Evolutionary conservation across 1,140 invertebrate genomes (phyloP), one percentile per base, ranked within the genome.

Genomic region (Stegodyphus dumicola): DNA sequence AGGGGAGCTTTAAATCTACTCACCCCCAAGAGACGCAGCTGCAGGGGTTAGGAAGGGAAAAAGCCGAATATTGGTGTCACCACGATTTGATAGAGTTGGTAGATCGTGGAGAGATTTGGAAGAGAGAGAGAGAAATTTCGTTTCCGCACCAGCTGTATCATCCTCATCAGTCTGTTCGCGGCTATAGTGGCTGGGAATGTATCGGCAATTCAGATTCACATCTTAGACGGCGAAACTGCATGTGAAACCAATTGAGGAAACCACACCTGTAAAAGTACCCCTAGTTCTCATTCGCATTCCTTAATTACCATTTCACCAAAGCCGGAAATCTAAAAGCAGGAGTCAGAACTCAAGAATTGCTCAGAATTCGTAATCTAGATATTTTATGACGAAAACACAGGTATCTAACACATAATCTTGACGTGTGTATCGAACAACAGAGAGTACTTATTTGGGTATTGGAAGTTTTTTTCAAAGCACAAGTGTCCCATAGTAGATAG

Each of bases 31-130:
- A 60, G 52, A 54, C 77, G 64, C 77, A 78, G 77, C 77, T 78
- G 77, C 65, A 60, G 18, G 15, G 52, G 9, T 60, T 9, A 60
- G 9, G 56, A 60, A 60, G 56, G 69, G 33, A 66, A 66, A 54
- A 69, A 69, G 51, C 77, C 66, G 77, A 80, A 80, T 80, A 80
- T 80, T 80, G 77, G 67, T 80, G 77, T 80, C 77, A 80, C 77
- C 77, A 80, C 77, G 77, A 80, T 71, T 80, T 80, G 77, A 80
- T 80, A 64, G 53, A 80, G 64, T 80, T 71, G 48, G 77, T 71
- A 56, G 77, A 80, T 56, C 65, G 52, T 53, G 66, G 64, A 56
- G 64, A 65, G 54, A 7, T 77, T 33, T 51, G 18, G 56, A 33
- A 33, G 33, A 33, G 54, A 15, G 74, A 15, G 74, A 56, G 17